Base-by-base conservation (phyloP, 92 coral and sea anemone genomes). In the Phenganax subtilis region DNA sequence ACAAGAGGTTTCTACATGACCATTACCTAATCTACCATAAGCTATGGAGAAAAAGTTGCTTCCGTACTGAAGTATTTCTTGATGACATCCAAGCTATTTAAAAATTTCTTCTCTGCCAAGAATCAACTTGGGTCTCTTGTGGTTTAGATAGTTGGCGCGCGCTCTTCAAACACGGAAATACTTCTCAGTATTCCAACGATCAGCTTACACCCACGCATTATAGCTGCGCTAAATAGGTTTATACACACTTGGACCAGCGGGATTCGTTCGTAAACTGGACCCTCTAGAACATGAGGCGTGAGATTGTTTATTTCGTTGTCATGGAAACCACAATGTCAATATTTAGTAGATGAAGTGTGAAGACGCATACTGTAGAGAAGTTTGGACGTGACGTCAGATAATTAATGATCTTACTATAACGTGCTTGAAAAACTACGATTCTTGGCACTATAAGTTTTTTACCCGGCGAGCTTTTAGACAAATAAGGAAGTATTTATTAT, bases 151-250 rank as follows among this genome's bases (percentile, higher is more conserved):
- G 67, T 17, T 61, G 67, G 67, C 67, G 67, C 52, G 53, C 54
- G 54, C 52, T 66, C 15, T 27, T 68, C 11, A 7, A 66, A 28
- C 6, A 14, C 73, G 52, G 73, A 68, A 68, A 68, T 37, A 53
- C 54, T 17, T 17, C 70, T 17, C 10, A 9, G 73, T 37, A 53
- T 12, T 68, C 54, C 37, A 37, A 8, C 17, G n/a, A 37, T 9
- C 73, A 37, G 0, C 11, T 68, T 68, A 68, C 73, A n/a, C 73
- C 73, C 73, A 68, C 73, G 73, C 73, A 68, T 5, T 30, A 53
- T 30, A 66, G 14, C 16, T 14, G 73, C 73, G 73, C 73, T 68
- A 68, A 68, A 37, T 68, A 30, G 70, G 29, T 28, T n/a, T 12
- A 30, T 68, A 37, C 72, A 68, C 67, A 28, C 47, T 53, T 53